Base-by-base conservation (phyloP, 2,113 vertebrate genomes). In the Pteropus alecto region DNA sequence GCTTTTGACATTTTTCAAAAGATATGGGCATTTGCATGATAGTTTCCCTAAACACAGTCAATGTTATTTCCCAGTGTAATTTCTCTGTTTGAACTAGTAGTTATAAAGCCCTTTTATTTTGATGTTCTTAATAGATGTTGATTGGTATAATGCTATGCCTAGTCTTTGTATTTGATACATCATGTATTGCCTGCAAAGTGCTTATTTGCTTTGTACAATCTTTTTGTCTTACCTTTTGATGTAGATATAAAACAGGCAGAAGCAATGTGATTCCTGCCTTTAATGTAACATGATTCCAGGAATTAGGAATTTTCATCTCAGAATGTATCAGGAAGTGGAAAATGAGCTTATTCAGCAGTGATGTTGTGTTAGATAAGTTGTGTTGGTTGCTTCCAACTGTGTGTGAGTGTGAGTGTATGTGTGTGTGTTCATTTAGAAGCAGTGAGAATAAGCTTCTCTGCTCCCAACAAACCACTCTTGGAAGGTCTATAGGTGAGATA, bases 211-310 rank as follows among this genome's bases (percentile, higher is more conserved):
- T 94, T 97, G 94, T 78, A 82, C 5, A 73, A 54, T 63, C 83
- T 92, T 89, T 97, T 82, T 11, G n/a, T 74, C 48, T 76, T 91
- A 48, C 90, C 71, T 97, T 97, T 93, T 96, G 87, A 93, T 85
- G 77, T 97, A 97, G 97, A 98, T 97, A 97, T 91, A 96, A 98
- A 98, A 35, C 97, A 98, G 98, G 98, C 97, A 98, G 95, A 97
- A 98, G 92, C 79, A 96, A 84, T 84, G 74, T 84, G 94, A 92
- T 87, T 97, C 94, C 91, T 98, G 85, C 92, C 63, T 77, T 92
- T 88, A 90, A 90, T 30, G 97, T 97, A 98, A 98, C 56, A 76
- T 38, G 98, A 98, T 97, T 94, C 97, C 93, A 71, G 95, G 97
- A 98, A 98, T 95, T 97, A 97, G 97, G 67, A 97, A 96, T 98